Evolutionary conservation across 1,140 invertebrate genomes (phyloP).

Genomic region (Cotesia vestalis): DNA sequence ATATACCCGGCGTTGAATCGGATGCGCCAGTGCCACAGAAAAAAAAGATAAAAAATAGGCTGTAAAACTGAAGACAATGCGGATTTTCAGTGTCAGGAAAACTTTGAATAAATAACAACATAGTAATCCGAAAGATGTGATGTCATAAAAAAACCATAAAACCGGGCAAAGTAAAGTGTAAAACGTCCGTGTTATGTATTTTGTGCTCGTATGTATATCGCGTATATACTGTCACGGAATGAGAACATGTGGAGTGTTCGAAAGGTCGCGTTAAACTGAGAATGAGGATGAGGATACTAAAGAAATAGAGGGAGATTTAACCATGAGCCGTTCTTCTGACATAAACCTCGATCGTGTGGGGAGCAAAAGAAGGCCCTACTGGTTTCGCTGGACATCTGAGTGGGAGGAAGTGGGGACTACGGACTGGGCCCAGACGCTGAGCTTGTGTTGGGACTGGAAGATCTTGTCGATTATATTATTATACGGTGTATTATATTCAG

Average conservation of each 20-base stretch:
- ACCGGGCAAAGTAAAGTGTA: no score
- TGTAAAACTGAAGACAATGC: no score
- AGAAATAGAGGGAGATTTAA: conserved; percentile 16
- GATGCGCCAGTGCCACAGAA: no score
- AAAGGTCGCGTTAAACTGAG: background rate
- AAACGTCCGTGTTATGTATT: no score
- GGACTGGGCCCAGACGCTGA: conserved; percentile 12
- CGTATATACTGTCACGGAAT: no score
- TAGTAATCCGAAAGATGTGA: no score
- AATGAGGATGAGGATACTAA: background rate
- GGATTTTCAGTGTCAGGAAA: no score
- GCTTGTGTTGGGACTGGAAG: conserved; percentile 9
- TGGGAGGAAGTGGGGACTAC: conserved; percentile 18
- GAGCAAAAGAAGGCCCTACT: conserved; percentile 23
- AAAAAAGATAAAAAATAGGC: no score
- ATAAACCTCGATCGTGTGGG: conserved; percentile 23
- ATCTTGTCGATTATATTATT: background rate
- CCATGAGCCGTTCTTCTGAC: background rate
- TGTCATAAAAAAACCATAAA: no score
- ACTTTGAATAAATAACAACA: no score
- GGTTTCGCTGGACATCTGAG: conserved; percentile 20
- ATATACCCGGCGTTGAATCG: background rate
- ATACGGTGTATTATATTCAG: conserved; percentile 26
- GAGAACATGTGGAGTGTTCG: background rate
- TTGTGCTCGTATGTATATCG: no score